Conservation (phyloP, 2,113 vertebrate genomes). For the Psephotus haematonotus region DNA sequence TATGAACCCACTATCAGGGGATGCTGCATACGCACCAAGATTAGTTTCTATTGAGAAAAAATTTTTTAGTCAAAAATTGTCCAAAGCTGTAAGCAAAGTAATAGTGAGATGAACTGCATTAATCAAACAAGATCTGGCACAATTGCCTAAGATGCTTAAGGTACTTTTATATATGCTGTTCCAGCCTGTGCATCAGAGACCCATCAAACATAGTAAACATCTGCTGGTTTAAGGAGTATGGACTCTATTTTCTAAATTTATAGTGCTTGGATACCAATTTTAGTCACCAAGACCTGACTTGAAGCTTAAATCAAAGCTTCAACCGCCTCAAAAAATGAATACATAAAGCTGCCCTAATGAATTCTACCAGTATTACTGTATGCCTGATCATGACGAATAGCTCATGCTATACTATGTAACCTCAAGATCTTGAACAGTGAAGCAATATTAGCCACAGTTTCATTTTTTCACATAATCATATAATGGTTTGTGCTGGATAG, state of each 20-base stretch:
- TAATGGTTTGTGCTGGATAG: background rate
- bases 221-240: background rate
- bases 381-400: background rate
- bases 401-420: background rate
- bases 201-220: background rate
- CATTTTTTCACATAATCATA: background rate
- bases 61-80: background rate
- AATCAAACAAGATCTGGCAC: constrained; percentile 1
- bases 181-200: background rate
- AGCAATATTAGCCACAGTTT: fast-evolving
- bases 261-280: background rate
- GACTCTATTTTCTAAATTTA: background rate
- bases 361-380: too few relatives aligned
- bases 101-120: background rate
- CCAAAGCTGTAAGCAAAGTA: background rate
- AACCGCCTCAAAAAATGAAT: background rate
- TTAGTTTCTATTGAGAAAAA: background rate
- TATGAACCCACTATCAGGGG: background rate
- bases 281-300: background rate
- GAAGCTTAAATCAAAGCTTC: background rate
- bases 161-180: background rate
- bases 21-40: background rate
- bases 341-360: background rate
- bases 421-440: background rate
- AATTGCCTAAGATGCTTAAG: background rate